Base-by-base conservation (phyloP, 2,888 invertebrate genomes). In the Panopea generosa region DNA sequence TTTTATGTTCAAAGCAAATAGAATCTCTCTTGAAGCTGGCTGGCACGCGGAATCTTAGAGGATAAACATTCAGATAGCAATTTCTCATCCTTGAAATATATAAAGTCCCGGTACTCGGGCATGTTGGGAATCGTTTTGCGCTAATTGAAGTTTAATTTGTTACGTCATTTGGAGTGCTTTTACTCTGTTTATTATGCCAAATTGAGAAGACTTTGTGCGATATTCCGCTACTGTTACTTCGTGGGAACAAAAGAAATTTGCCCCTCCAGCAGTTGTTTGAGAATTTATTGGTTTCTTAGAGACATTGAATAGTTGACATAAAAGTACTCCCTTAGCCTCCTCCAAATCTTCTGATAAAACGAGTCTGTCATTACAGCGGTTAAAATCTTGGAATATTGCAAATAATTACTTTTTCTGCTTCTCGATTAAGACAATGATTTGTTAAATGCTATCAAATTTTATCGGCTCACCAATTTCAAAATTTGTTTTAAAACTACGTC, bases 81-180 rank as follows among this genome's bases (percentile, higher is more conserved):
- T 67, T 67, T 67, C 59, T 67, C 67, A 45, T 55, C 40, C 29
- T 53, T 26, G 47, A 7, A 20, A 20, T 45, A 45, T 45, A 20
- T n/a, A 45, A 45, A 45, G 22, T 14, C 47, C 65, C 56, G 47
- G 18, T 29, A 45, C 56, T 38, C 33, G 33, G n/a, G 29, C 50
- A 49, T 63, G 40, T 38, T 67, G 47, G 57, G 49, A 59, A 49
- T 49, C 20, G 11, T 29, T 33, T 20, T 33, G 6, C 27, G 65
- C 57, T 73, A 73, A 73, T 73, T 73, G 73, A 56, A 62, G 61
- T 67, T 73, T 43, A 73, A 67, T 56, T 67, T 61, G 40, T 56
- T 49, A 61, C 49, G 43, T 52, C 45, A 53, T 27, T 27, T 59
- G 14, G 47, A 61, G 60, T 29, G 20, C 33, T 52, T n/a, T 27